These are phyloP conservation scores for Orchestes rusci DNA, from an alignment of 2,888 invertebrate genomes.

Conservation along the genomic window DNA sequence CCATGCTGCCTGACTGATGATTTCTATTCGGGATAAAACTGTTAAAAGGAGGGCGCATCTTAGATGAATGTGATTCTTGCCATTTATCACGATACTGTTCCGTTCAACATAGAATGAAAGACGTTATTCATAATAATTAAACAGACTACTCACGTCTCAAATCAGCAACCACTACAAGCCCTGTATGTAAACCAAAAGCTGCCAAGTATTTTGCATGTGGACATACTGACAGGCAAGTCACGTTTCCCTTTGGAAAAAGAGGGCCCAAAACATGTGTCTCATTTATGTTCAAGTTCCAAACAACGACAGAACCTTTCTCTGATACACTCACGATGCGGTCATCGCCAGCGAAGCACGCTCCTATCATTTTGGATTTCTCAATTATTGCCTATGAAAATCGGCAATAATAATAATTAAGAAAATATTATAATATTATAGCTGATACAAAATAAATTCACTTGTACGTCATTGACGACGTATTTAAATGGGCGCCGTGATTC, in stretches of 20 bases:
- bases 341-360: slow-evolving; percentile 46
- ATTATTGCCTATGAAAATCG: slow-evolving; percentile 2
- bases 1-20: too few species aligned
- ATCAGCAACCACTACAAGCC: slow-evolving; percentile 47
- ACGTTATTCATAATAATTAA: too few species aligned
- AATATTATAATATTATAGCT: too few species aligned
- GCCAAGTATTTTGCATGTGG: slow-evolving; percentile 50
- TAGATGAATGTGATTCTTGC: too few species aligned
- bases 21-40: too few species aligned
- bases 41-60: too few species aligned
- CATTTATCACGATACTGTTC: too few species aligned
- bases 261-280: slow-evolving; percentile 41
- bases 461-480: too few species aligned
- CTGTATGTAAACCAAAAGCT: slow-evolving; percentile 53
- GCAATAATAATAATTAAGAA: too few species aligned
- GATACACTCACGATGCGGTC: slow-evolving; percentile 48
- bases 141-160: slow-evolving; percentile 45
- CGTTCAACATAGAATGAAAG: too few species aligned
- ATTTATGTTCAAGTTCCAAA: slow-evolving; percentile 51
- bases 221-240: slow-evolving; percentile 51
- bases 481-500: too few species aligned
- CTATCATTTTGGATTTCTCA: slow-evolving; percentile 34
- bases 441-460: too few species aligned
- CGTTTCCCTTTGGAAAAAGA: slow-evolving; percentile 44
- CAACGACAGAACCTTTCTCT: slow-evolving; percentile 44